These are phyloP conservation scores for Sabatieria punctata DNA, from an alignment of 2,888 invertebrate species.

Conservation along the genomic window DNA sequence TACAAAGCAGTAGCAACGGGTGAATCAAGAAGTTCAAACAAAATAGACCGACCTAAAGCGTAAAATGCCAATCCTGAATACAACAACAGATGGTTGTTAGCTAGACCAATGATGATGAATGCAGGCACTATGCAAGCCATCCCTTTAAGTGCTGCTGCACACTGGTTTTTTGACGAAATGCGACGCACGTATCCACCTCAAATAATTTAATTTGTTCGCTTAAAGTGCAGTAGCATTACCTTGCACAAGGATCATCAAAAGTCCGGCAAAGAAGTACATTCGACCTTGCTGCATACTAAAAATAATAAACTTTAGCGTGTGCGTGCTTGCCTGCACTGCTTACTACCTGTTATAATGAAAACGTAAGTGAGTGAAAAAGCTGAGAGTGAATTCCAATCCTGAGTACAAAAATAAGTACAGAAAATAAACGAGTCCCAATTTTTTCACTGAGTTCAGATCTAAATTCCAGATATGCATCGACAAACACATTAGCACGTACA, in stretches of 20 bases:
- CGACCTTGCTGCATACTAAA: conserved; percentile 84
- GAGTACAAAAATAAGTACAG: conserved; percentile 83
- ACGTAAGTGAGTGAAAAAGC: conserved; percentile 80
- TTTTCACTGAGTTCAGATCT: conserved; percentile 21
- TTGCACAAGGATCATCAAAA: conserved; percentile 76
- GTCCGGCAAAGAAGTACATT: conserved; percentile 85
- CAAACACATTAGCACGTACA: too few relatives aligned
- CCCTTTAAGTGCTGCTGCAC: conserved; percentile 38
- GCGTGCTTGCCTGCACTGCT: neutral
- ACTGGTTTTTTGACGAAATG: conserved; percentile 39
- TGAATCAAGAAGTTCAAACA: too few relatives aligned
- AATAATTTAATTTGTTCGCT: conserved; percentile 11
- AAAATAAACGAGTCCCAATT: conserved; percentile 44
- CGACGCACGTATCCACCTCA: conserved; percentile 64
- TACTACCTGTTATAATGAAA: conserved; percentile 56
- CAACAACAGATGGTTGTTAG: conserved; percentile 44
- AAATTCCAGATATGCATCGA: conserved; percentile 7
- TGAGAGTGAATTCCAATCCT: conserved; percentile 87
- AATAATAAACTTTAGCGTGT: conserved; percentile 9
- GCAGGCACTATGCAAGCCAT: conserved; percentile 67
- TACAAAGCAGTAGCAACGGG: too few relatives aligned
- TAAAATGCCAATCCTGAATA: conserved; percentile 69
- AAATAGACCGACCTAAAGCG: conserved; percentile 76
- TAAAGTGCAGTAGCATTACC: conserved; percentile 13
- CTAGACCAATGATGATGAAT: conserved; percentile 63